A percentile compares a stretch with the other conserved stretches of the same genome.
Evolutionary conservation across 2,113 vertebrate genomes (phyloP).

Genomic region (Pimephales promelas): DNA sequence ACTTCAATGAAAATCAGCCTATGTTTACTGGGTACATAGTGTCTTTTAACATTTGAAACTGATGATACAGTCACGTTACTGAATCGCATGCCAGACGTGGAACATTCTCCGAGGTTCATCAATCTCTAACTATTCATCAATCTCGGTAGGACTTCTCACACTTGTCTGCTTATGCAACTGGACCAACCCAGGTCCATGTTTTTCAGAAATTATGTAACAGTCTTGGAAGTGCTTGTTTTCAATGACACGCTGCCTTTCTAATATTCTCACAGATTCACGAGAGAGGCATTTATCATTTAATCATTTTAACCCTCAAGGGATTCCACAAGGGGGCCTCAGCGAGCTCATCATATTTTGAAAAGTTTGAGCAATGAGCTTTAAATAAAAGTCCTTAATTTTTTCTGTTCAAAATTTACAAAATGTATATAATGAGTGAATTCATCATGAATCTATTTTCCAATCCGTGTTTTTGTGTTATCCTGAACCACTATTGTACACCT

Average conservation of each 20-base stretch:
- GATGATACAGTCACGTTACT: conserved; percentile 11
- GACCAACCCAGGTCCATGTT: neutral
- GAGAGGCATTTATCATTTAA: no score
- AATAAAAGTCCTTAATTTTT: no score
- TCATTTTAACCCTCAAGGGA: no score
- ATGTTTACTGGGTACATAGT: neutral
- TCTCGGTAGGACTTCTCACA: conserved; percentile 21
- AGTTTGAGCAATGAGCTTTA: no score
- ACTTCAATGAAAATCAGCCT: neutral
- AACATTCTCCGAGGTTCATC: conserved; percentile 44
- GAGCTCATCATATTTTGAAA: no score
- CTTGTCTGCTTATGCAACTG: conserved; percentile 25
- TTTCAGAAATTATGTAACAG: conserved; percentile 13
- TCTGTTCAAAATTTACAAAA: no score
- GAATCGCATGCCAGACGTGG: conserved; percentile 34
- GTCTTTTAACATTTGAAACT: neutral
- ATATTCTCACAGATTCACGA: neutral
- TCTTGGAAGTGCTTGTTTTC: conserved; percentile 11
- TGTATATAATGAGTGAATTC: no score
- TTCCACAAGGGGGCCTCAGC: no score
- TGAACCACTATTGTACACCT: no score
- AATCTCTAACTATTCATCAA: conserved; percentile 19
- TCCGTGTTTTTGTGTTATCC: no score
- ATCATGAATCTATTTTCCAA: no score
- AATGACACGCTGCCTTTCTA: neutral